These are phyloP conservation scores for Eubasilissa splendida DNA, from an alignment of 2,888 invertebrate genomes.

Conservation along the genomic window DNA sequence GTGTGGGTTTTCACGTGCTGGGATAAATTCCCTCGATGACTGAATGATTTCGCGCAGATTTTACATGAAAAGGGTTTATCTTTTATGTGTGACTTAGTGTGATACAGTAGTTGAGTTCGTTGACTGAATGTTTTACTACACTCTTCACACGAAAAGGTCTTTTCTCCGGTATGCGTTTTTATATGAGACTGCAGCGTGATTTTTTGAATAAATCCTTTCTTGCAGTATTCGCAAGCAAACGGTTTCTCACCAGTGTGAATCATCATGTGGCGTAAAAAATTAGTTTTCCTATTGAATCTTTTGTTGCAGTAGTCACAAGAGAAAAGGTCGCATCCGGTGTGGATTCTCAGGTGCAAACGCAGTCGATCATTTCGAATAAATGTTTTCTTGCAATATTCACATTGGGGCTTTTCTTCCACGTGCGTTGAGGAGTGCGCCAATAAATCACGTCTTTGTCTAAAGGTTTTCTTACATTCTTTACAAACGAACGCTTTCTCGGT, in stretches of 20 bases:
- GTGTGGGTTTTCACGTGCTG: neutral
- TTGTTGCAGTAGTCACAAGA: neutral
- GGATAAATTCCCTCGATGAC: neutral
- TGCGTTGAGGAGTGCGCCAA: neutral
- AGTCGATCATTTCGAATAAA: neutral
- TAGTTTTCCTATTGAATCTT: neutral
- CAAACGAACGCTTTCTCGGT: neutral
- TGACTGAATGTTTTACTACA: constrained; percentile 8
- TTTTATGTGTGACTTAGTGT: neutral
- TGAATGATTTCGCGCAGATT: too few species aligned
- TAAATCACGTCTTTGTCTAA: neutral
- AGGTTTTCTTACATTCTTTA: constrained; percentile 1
- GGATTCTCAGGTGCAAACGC: neutral
- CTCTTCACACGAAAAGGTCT: neutral
- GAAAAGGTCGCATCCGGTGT: neutral
- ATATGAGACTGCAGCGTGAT: neutral
- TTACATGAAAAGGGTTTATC: neutral
- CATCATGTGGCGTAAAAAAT: neutral
- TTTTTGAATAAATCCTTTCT: neutral
- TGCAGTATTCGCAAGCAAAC: neutral
- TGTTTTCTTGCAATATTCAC: neutral
- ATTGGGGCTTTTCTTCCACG: neutral
- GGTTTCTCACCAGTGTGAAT: constrained; percentile 13
- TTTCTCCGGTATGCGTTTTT: neutral
- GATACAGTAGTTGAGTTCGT: too few species aligned